Evolutionary conservation across 2,888 invertebrate genomes (phyloP).

Genomic region (Micropterix aruncella): DNA sequence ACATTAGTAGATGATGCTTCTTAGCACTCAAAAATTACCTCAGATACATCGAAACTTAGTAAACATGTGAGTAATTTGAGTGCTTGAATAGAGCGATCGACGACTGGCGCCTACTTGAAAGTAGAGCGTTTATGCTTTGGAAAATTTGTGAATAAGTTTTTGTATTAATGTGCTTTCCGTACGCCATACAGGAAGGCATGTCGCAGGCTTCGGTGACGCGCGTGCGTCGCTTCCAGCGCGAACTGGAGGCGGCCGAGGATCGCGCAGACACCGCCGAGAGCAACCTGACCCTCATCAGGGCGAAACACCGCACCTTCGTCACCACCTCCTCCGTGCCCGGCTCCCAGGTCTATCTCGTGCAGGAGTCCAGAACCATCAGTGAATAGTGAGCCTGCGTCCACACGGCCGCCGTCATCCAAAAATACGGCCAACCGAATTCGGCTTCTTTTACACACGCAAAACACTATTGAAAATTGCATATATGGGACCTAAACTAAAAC

Average conservation of each 20-base stretch:
- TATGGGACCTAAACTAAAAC: neutral
- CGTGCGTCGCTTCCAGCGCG: slow-evolving; percentile 96
- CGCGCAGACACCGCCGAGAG: slow-evolving; percentile 91
- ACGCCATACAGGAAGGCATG: slow-evolving; percentile 82
- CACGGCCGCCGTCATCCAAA: too few relatives aligned
- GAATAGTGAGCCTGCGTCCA: slow-evolving; percentile 8
- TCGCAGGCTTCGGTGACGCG: slow-evolving; percentile 87
- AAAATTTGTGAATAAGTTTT: too few relatives aligned
- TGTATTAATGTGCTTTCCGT: too few relatives aligned
- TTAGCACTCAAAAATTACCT: too few relatives aligned
- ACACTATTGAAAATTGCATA: neutral
- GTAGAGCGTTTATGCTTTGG: too few relatives aligned
- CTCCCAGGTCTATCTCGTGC: slow-evolving; percentile 81
- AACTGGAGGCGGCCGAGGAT: slow-evolving; percentile 94
- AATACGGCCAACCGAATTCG: neutral
- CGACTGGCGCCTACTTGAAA: too few relatives aligned
- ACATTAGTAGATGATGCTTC: too few relatives aligned
- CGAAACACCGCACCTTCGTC: slow-evolving; percentile 96
- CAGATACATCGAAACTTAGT: too few relatives aligned
- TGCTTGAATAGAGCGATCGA: too few relatives aligned
- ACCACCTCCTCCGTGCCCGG: slow-evolving; percentile 88
- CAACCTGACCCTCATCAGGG: slow-evolving; percentile 87
- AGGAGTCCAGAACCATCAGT: slow-evolving; percentile 62
- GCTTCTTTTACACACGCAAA: too few relatives aligned
- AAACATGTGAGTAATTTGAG: too few relatives aligned